Evolutionary conservation across 2,797 vertebrate species (phyloP), one percentile per base, ranked within the genome.

Genomic region (Sebastes steindachneri): DNA sequence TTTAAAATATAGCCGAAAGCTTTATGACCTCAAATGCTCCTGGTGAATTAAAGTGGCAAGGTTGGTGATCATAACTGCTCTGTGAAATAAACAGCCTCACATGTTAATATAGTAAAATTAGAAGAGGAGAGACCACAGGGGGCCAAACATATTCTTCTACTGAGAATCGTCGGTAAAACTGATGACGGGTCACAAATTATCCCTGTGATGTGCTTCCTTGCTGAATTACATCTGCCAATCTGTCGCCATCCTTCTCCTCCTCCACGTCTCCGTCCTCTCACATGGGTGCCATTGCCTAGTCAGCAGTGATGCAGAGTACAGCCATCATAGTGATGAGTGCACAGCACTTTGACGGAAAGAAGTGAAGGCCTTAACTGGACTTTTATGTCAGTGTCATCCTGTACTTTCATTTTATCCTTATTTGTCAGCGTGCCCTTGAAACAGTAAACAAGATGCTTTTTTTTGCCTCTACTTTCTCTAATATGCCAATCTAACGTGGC

Each of bases 301-400:
- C 87, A 95, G 93, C 96, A 96, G 96, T 95, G 96, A 96, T 96
- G 96, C 95, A 95, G 96, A 96, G 94, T 94, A 95, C 92, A 95
- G 94, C 96, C 94, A 96, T 95, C 96, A 87, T 10, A 81, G 79
- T 87, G 83, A 91, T 83, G 73, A 91, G 81, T 77, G 68, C 70
- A 80, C 71, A 73, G 48, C 73, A 78, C 69, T 85, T 81, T 86
- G 78, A 84, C 80, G 62, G 73, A 86, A 70, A 75, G 68, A 82
- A 75, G 62, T 76, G 64, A 77, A 58, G 55, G 41, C 54, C 60
- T 81, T 80, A 79, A 78, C 73, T 76, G 73, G 68, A 79, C 72
- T 71, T 84, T 75, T 53, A 79, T 81, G 72, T 81, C 65, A 82
- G 55, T 77, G 80, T 73, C 77, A 85, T 77, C 59, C 58, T 53